Evolutionary conservation across 1,140 invertebrate genomes (phyloP).

Genomic region (Lepidurus couesii): DNA sequence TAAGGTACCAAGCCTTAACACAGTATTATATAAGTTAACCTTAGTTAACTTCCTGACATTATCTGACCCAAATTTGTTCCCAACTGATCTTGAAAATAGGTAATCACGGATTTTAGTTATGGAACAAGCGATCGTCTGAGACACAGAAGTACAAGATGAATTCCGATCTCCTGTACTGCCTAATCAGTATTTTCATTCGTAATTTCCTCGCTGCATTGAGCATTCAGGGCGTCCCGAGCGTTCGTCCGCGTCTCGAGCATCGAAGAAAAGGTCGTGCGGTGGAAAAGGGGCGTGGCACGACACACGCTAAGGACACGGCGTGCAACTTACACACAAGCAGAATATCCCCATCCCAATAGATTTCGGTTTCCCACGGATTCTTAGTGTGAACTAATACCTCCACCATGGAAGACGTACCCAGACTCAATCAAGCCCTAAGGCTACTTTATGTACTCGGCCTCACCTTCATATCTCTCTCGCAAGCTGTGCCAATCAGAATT

Average conservation of each 20-base stretch:
- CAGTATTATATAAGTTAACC: no score
- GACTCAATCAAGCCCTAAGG: neutral
- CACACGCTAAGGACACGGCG: conserved; percentile 3
- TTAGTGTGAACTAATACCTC: neutral
- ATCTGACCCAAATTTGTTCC: no score
- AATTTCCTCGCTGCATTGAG: no score
- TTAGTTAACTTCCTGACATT: no score
- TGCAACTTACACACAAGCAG: neutral
- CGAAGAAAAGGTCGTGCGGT: conserved; percentile 1
- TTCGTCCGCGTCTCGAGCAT: neutral
- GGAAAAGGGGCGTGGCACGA: neutral
- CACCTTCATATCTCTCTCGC: neutral
- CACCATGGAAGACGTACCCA: neutral
- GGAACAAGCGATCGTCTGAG: no score
- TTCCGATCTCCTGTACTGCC: no score
- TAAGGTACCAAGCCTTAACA: no score
- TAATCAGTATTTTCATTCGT: no score
- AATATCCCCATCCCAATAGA: neutral
- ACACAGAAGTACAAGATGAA: no score
- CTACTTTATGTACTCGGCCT: neutral
- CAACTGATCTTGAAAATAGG: no score
- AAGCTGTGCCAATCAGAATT: neutral
- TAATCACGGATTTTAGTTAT: no score
- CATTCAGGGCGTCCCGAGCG: no score
- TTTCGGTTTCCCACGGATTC: neutral